Conservation (phyloP, 2,797 vertebrate genomes). For the Sebastes wilsoni region DNA sequence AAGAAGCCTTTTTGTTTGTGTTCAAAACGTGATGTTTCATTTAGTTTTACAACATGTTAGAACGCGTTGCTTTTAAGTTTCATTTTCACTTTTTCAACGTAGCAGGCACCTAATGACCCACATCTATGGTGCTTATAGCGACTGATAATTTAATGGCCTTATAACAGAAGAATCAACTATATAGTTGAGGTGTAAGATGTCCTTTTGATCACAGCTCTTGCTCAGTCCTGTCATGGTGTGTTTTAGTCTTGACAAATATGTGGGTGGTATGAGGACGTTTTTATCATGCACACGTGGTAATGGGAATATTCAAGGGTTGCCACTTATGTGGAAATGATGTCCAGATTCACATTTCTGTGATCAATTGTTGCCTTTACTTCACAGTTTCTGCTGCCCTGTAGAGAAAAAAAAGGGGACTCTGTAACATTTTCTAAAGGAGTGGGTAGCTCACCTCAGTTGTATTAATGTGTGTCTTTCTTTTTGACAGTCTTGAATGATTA, state of each 20-base stretch:
- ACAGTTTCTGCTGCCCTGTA: not conserved
- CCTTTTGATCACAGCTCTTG: not conserved
- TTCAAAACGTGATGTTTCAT: no score
- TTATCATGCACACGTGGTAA: not conserved
- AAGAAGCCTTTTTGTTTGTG: no score
- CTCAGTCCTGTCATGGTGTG: not conserved
- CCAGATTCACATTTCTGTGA: not conserved
- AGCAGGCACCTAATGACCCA: no score
- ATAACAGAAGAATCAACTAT: no score
- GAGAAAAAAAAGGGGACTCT: not conserved
- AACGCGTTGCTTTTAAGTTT: no score
- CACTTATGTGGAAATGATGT: not conserved
- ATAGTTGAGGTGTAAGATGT: not conserved
- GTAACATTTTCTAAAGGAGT: not conserved
- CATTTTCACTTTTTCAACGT: no score
- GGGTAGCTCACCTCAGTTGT: not conserved
- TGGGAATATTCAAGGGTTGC: not conserved
- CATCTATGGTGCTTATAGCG: no score
- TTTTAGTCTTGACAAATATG: not conserved
- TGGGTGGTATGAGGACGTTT: not conserved
- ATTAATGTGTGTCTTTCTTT: not conserved
- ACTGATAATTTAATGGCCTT: accelerated
- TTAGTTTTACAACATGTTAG: no score
- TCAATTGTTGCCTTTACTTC: not conserved
- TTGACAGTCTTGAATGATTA: not conserved